These are phyloP conservation scores for Phylloscopus trochilus DNA, from an alignment of 2,113 vertebrate species.

Conservation along the genomic window DNA sequence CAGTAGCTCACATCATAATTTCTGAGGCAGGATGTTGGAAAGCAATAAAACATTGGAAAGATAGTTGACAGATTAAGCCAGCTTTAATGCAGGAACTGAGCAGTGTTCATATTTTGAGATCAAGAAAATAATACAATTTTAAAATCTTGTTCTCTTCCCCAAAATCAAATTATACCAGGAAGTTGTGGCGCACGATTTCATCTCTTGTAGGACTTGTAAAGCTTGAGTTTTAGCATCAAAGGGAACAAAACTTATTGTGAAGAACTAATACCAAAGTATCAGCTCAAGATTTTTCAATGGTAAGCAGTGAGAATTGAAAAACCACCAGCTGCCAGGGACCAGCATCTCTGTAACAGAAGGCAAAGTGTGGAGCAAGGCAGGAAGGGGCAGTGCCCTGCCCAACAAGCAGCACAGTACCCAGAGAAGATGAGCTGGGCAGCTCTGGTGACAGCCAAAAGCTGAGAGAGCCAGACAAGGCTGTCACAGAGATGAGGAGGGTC, in stretches of 20 bases:
- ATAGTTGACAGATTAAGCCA: background rate
- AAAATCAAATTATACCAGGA: background rate
- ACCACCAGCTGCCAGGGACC: background rate
- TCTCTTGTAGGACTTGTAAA: background rate
- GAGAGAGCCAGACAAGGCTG: background rate
- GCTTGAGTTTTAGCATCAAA: background rate
- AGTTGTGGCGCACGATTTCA: fast-evolving
- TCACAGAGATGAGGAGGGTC: background rate
- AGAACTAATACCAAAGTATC: background rate
- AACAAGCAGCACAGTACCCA: background rate
- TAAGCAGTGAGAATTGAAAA: background rate
- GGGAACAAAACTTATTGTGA: background rate
- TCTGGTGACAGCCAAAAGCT: background rate
- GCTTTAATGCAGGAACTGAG: background rate
- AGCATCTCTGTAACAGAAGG: background rate
- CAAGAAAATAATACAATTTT: background rate
- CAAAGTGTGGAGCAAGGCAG: fast-evolving
- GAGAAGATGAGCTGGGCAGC: background rate
- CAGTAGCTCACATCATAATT: background rate
- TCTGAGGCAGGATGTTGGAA: background rate
- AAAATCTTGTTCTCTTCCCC: background rate
- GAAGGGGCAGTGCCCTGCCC: background rate
- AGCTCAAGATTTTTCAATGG: background rate
- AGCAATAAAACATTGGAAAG: background rate
- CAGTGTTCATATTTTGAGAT: background rate